Base-by-base conservation (phyloP, 2,888 invertebrate species). In the Amphipoea oculea region DNA sequence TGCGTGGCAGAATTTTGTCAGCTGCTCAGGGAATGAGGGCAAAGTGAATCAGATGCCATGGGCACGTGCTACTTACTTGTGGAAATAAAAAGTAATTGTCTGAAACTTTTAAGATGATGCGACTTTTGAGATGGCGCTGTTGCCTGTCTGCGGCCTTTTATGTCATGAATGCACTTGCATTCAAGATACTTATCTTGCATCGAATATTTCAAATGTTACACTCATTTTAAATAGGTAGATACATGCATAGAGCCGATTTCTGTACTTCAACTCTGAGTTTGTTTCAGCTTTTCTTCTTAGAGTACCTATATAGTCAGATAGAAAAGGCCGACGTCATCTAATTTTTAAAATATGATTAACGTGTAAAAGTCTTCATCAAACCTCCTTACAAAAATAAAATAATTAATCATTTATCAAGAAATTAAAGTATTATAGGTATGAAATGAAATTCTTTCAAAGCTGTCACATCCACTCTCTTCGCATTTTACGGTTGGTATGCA, bases 401-500 rank as follows among this genome's bases (percentile, higher is more conserved):
- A n/a, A 60, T 11, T 23, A 9, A 4, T n/a, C n/a, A 60, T n/a
- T 57, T n/a, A n/a, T 57, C n/a, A 57, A n/a, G n/a, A 60, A 29
- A 36, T 36, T 36, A 36, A 36, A 36, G 36, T 29, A 29, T 54
- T 23, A 54, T 7, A 54, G 4, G 9, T 54, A 62, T 54, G 12
- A 54, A 45, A 36, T n/a, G n/a, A n/a, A n/a, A n/a, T n/a, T n/a
- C 20, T 65, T 60, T 60, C 48, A 9, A 57, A 65, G 36, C 9
- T 60, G 83, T 63, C 78, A 54, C 67, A 68, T 86, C 87, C 73
- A 78, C 57, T 57, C 23, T 48, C 45, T 84, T 84, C 84, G 71
- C n/a, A 86, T 60, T 83, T 67, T 78, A 78, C 78, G 70, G 78
- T 48, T 60, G 67, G 79, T 62, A 78, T 84, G 84, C 84, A 74